Percentiles rank a stretch among this genome's conserved stretches.
Evolutionary conservation across 1,140 invertebrate genomes (phyloP).

Genomic region (Aphidius gifuensis): DNA sequence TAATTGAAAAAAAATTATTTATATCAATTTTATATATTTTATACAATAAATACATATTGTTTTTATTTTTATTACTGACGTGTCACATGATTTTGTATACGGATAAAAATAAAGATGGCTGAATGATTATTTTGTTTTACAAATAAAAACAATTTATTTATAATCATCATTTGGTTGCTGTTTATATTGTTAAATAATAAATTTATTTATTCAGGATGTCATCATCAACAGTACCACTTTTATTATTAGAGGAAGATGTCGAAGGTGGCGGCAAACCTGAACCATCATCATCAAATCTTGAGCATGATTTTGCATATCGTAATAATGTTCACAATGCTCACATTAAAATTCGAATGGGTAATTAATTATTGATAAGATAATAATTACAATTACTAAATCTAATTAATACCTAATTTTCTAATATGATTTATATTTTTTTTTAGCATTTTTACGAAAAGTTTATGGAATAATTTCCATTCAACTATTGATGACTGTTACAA

Average conservation of each 20-base stretch:
- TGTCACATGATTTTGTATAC: too few species aligned
- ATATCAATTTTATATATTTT: too few species aligned
- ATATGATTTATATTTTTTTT: constrained; percentile 20
- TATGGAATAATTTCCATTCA: constrained; percentile 76
- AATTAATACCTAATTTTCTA: constrained; percentile 8
- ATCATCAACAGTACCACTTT: constrained; percentile 43
- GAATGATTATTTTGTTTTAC: too few species aligned
- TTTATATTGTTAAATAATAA: neutral
- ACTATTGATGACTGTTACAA: constrained; percentile 65
- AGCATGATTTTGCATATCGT: constrained; percentile 68
- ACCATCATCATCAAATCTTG: constrained; percentile 34
- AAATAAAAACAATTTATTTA: too few species aligned
- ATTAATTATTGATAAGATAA: constrained; percentile 16
- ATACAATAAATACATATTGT: too few species aligned
- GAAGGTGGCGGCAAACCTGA: constrained; percentile 60
- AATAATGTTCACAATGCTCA: constrained; percentile 68
- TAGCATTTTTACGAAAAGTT: constrained; percentile 77
- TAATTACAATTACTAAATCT: neutral
- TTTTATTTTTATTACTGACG: too few species aligned
- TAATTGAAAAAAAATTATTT: too few species aligned
- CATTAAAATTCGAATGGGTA: constrained; percentile 64
- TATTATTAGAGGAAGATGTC: constrained; percentile 60
- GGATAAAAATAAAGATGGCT: too few species aligned
- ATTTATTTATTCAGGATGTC: constrained; percentile 6
- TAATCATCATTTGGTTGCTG: neutral